Percentiles rank a stretch among this genome's conserved stretches.
phyloP scores from a whole-genome alignment of 2,888 invertebrate genomes.

The Euclidia mi region DNA sequence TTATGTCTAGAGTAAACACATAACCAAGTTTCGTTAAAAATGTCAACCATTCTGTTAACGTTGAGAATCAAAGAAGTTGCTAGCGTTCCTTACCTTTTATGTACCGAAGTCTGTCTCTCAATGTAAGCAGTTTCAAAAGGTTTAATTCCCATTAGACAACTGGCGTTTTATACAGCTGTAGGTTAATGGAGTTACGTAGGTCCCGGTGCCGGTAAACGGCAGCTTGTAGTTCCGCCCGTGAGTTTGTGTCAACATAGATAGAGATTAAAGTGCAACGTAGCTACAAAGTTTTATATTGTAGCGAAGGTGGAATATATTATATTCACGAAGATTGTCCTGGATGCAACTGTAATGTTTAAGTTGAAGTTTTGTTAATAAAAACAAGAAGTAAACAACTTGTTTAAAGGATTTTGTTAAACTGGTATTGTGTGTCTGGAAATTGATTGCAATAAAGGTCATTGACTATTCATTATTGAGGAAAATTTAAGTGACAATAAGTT shows the following conservation, averaged over 20 bases:
- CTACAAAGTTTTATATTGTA: slow-evolving; percentile 42
- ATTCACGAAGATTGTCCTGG: slow-evolving; percentile 17
- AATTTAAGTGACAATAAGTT: too few species aligned
- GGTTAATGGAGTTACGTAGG: slow-evolving; percentile 51
- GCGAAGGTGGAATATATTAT: slow-evolving; percentile 33
- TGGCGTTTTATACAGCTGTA: slow-evolving; percentile 49
- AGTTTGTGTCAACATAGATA: slow-evolving; percentile 50
- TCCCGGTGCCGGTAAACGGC: slow-evolving; percentile 45
- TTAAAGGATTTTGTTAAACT: too few species aligned
- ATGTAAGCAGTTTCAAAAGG: slow-evolving; percentile 53
- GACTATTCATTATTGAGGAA: too few species aligned
- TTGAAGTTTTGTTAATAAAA: neutral
- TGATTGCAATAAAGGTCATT: too few species aligned
- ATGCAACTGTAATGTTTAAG: slow-evolving; percentile 1
- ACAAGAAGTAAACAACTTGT: too few species aligned
- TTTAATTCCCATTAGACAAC: slow-evolving; percentile 54
- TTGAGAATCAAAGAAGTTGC: slow-evolving; percentile 4
- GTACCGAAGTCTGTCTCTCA: slow-evolving; percentile 31
- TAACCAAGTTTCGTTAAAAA: too few species aligned
- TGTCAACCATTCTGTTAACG: too few species aligned
- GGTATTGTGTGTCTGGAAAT: too few species aligned
- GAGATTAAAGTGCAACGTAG: slow-evolving; percentile 40
- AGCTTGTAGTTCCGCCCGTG: slow-evolving; percentile 38
- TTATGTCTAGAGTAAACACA: too few species aligned
- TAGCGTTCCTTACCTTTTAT: slow-evolving; percentile 41